phyloP scores from a whole-genome alignment of 2,113 vertebrate species.

The Sturnira hondurensis region DNA sequence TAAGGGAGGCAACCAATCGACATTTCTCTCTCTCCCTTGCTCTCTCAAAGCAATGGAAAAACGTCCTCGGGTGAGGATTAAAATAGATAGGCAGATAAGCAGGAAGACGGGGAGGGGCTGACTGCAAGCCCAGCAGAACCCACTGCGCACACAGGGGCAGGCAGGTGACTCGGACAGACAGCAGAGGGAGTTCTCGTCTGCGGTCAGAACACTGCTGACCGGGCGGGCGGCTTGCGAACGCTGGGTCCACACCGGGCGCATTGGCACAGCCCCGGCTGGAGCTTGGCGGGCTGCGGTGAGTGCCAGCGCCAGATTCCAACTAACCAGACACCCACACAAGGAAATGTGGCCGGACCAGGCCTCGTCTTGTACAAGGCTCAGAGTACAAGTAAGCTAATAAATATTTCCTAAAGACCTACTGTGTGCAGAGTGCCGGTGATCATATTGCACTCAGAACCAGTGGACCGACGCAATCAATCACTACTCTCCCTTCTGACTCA shows the following conservation, averaged over 20 bases:
- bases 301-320: neutral
- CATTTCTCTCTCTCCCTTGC: no score
- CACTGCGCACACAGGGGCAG: neutral
- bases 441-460: rapidly evolving
- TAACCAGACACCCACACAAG: neutral
- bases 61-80: neutral
- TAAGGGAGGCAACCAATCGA: no score
- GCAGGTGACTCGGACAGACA: neutral
- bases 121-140: neutral
- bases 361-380: neutral
- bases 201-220: neutral
- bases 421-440: neutral
- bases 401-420: neutral
- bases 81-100: no score
- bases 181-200: neutral
- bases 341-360: neutral
- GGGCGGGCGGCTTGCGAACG: neutral
- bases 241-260: neutral
- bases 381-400: neutral
- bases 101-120: neutral
- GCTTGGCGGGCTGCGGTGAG: neutral
- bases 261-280: no score
- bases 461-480: rapidly evolving
- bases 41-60: no score
- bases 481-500: neutral